Percentiles rank a stretch among this genome's conserved stretches.
Evolutionary conservation across 2,888 invertebrate genomes (phyloP).

Genomic region (Miltochrista miniata): DNA sequence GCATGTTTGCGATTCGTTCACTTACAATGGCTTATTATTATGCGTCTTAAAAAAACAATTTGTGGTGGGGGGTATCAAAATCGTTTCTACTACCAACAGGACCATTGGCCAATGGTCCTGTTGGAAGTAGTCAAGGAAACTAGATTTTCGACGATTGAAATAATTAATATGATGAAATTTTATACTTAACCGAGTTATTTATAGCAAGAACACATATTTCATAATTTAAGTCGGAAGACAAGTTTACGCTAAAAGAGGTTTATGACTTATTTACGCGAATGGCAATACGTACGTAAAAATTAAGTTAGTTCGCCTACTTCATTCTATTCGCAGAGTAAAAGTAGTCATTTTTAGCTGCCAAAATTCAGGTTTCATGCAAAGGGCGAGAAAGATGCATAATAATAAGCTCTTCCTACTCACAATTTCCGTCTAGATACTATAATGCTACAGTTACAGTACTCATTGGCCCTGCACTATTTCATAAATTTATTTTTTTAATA

Average conservation of each 20-base stretch:
- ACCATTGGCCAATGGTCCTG: too few relatives aligned
- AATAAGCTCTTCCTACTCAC: constrained; percentile 41
- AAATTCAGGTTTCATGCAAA: too few relatives aligned
- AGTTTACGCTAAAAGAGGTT: not conserved
- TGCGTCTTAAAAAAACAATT: constrained; percentile 28
- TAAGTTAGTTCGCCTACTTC: too few relatives aligned
- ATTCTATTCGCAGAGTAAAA: too few relatives aligned
- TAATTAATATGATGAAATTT: not conserved
- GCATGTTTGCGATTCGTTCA: constrained; percentile 61
- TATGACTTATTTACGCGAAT: not conserved
- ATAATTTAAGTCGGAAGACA: not conserved
- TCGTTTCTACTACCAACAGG: too few relatives aligned
- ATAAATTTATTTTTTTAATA: constrained; percentile 16
- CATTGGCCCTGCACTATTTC: constrained; percentile 58
- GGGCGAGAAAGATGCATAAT: constrained; percentile 33
- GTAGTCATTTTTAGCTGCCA: too few relatives aligned
- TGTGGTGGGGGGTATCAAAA: too few relatives aligned
- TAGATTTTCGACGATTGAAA: not conserved
- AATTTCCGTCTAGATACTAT: constrained; percentile 38
- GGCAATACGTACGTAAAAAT: too few relatives aligned
- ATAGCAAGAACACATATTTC: not conserved
- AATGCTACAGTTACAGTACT: constrained; percentile 52
- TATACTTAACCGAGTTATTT: too few relatives aligned
- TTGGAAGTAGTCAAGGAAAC: not conserved
- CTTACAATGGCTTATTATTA: constrained; percentile 43